Conservation (phyloP, 1,140 invertebrate species). For the Glomeris maerens region DNA sequence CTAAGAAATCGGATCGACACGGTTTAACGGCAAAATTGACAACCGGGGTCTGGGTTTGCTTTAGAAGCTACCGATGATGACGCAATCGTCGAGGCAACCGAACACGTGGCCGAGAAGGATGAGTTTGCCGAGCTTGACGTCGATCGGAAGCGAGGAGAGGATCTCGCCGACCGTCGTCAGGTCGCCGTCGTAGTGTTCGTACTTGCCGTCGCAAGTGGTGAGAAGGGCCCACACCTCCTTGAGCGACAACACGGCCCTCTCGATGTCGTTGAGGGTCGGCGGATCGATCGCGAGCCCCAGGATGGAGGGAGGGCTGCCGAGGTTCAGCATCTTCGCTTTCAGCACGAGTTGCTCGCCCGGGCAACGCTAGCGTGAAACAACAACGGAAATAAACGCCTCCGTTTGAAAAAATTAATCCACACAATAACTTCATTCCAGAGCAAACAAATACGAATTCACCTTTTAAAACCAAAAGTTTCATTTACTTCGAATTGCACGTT, state of each 20-base stretch:
- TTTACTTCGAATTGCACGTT: no score
- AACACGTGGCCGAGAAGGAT: slow-evolving; percentile 78
- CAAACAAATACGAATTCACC: slow-evolving; percentile 37
- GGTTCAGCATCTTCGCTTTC: slow-evolving; percentile 62
- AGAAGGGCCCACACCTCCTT: slow-evolving; percentile 65
- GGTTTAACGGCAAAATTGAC: neutral
- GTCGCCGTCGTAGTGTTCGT: slow-evolving; percentile 60
- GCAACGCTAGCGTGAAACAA: slow-evolving; percentile 34
- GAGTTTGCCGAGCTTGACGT: slow-evolving; percentile 65
- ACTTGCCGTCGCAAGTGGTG: slow-evolving; percentile 37
- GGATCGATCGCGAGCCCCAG: slow-evolving; percentile 73
- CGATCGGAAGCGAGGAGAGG: slow-evolving; percentile 66
- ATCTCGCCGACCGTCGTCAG: slow-evolving; percentile 72
- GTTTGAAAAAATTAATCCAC: neutral
- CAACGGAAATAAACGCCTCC: neutral
- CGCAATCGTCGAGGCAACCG: slow-evolving; percentile 62
- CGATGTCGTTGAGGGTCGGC: slow-evolving; percentile 66
- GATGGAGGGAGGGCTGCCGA: slow-evolving; percentile 67
- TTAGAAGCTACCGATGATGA: slow-evolving; percentile 61
- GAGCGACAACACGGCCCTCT: slow-evolving; percentile 58
- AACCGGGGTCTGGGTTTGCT: slow-evolving; percentile 3
- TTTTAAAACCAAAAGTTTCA: no score
- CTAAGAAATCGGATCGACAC: slow-evolving; percentile 33
- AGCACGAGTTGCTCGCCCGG: slow-evolving; percentile 74
- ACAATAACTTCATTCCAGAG: slow-evolving; percentile 49